These are phyloP conservation scores for Meloidogyne floridensis DNA, from an alignment of 1,140 invertebrate genomes.

Conservation along the genomic window DNA sequence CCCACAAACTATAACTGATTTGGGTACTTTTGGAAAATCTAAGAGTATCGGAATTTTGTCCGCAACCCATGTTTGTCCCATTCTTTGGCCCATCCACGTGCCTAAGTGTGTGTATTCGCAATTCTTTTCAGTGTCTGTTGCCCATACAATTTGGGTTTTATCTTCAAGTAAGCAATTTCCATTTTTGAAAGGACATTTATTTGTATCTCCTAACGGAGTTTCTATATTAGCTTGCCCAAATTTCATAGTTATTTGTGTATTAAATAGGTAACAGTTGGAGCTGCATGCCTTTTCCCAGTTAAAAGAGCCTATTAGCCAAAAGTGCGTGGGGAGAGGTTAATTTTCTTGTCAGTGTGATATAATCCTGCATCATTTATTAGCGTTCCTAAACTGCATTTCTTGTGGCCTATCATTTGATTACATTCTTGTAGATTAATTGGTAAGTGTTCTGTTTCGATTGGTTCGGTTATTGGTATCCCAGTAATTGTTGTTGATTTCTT, in stretches of 20 bases:
- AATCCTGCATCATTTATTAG: not conserved
- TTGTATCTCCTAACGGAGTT: not conserved
- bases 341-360: slow-evolving; percentile 10
- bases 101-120: not conserved
- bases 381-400: slow-evolving; percentile 9
- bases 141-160: slow-evolving; percentile 1
- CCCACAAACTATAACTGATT: not conserved
- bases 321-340: not conserved
- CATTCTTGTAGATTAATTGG: not conserved
- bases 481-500: not conserved
- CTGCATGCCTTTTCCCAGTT: not conserved
- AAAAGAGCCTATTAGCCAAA: slow-evolving; percentile 5
- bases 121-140: not conserved
- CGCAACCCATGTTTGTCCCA: not conserved
- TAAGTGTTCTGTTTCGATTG: not conserved
- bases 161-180: not conserved
- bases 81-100: not conserved
- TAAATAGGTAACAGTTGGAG: slow-evolving; percentile 5
- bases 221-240: too few relatives aligned
- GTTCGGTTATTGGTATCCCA: not conserved
- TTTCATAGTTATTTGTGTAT: not conserved
- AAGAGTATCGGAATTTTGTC: slow-evolving; percentile 1
- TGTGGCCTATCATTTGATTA: not conserved
- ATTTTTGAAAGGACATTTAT: not conserved
- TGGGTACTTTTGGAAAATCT: not conserved